Conservation (phyloP, 2,113 vertebrate genomes). For the Oncorhynchus nerka region DNA sequence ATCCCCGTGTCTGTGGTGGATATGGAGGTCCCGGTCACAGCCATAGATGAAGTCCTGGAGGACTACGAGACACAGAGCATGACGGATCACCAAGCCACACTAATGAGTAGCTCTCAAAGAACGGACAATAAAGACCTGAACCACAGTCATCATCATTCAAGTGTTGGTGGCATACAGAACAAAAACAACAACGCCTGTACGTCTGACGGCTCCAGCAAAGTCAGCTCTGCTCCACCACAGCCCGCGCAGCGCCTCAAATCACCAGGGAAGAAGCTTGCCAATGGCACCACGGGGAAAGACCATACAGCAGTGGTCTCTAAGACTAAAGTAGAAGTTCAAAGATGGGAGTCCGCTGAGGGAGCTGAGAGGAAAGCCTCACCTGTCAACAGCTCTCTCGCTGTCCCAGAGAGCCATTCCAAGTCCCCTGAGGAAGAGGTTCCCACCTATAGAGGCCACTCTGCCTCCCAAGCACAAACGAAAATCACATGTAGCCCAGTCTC, state of each 20-base stretch:
- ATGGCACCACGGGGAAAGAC: conserved; percentile 4
- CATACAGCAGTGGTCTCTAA: neutral
- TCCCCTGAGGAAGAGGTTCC: conserved; percentile 23
- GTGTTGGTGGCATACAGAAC: conserved; percentile 58
- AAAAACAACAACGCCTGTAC: conserved; percentile 79
- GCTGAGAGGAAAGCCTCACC: neutral
- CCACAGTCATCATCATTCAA: conserved; percentile 11
- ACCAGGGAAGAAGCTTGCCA: conserved; percentile 7
- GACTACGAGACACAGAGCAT: conserved; percentile 35
- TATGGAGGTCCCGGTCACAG: conserved; percentile 86
- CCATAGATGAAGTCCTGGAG: conserved; percentile 84
- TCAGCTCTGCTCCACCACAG: conserved; percentile 16
- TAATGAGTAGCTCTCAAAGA: conserved; percentile 20
- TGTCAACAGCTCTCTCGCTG: conserved; percentile 11
- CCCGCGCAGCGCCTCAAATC: conserved; percentile 21
- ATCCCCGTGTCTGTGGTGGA: conserved; percentile 57
- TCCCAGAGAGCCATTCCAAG: conserved; percentile 29
- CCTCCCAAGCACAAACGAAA: conserved; percentile 58
- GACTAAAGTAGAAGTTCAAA: conserved; percentile 16
- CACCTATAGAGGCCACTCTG: conserved; percentile 39
- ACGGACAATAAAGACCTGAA: conserved; percentile 33
- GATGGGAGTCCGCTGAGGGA: neutral
- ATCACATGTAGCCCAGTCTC: conserved; percentile 70
- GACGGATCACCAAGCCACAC: conserved; percentile 41
- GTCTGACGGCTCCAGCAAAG: conserved; percentile 48